Evolutionary conservation across 2,113 vertebrate species (phyloP).

Genomic region (Eretmodus cyanostictus): DNA sequence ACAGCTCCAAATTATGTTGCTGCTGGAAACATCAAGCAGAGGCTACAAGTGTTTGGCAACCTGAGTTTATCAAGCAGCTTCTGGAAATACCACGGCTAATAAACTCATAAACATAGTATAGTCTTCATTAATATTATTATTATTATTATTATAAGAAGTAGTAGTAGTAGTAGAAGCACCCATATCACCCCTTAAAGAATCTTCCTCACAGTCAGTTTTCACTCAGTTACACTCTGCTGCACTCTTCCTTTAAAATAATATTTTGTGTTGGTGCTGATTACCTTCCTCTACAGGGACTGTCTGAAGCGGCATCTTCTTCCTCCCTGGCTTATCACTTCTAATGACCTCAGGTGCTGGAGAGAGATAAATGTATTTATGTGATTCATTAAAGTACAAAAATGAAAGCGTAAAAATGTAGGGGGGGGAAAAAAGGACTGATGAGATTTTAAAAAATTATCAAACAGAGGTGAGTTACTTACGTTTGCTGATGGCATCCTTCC

Average conservation of each 20-base stretch:
- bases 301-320: constrained; percentile 18
- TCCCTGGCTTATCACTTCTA: constrained; percentile 65
- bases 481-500: constrained; percentile 30
- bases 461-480: constrained; percentile 36
- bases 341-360: constrained; percentile 60
- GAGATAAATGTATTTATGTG: background rate
- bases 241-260: background rate
- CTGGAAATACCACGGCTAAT: background rate
- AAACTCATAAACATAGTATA: background rate
- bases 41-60: background rate
- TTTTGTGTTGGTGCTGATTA: background rate
- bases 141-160: background rate
- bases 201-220: background rate
- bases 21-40: background rate
- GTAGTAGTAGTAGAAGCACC: background rate
- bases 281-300: constrained; percentile 42
- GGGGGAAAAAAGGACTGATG: fast-evolving
- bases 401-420: background rate
- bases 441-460: background rate
- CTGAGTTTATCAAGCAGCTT: background rate
- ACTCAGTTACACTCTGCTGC: background rate
- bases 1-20: background rate
- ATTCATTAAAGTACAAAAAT: background rate
- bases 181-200: background rate
- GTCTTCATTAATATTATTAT: background rate